phyloP scores from a whole-genome alignment of 2,888 invertebrate genomes.

The Eristalis pertinax region DNA sequence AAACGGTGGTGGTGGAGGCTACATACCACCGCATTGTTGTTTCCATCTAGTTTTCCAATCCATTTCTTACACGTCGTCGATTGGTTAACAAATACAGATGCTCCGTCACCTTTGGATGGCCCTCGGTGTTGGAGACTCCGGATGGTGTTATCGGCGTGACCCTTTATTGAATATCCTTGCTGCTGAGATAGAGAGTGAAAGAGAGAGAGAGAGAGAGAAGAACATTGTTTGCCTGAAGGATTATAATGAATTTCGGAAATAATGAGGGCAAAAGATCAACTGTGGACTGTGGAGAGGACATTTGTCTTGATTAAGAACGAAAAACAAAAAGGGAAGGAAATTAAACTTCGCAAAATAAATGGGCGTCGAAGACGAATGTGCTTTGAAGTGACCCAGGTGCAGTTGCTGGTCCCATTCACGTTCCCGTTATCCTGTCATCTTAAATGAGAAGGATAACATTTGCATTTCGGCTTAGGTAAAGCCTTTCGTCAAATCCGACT shows the following conservation, averaged over 20 bases:
- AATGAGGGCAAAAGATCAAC: conserved; percentile 36
- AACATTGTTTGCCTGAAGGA: conserved; percentile 43
- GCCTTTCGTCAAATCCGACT: conserved; percentile 29
- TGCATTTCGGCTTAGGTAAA: conserved; percentile 56
- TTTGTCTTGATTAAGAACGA: conserved; percentile 15
- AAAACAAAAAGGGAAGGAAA: neutral
- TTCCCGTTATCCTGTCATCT: neutral
- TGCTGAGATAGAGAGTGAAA: conserved; percentile 20
- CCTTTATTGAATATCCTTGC: conserved; percentile 29
- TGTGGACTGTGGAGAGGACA: conserved; percentile 4
- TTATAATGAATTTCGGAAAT: conserved; percentile 41
- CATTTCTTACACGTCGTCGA: conserved; percentile 67
- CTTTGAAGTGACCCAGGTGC: conserved; percentile 24
- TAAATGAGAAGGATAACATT: conserved; percentile 47
- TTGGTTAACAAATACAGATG: conserved; percentile 21
- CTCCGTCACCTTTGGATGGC: conserved; percentile 12
- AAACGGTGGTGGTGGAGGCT: conserved; percentile 73
- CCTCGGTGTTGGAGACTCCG: conserved; percentile 39
- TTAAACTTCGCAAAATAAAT: too few relatives aligned
- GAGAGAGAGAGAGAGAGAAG: conserved; percentile 7
- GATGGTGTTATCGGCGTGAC: conserved; percentile 42
- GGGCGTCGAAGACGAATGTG: conserved; percentile 53
- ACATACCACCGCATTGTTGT: conserved; percentile 73
- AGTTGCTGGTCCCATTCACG: neutral
- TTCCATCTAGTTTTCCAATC: conserved; percentile 74